Percentiles rank a stretch among this genome's conserved stretches.
Conservation (phyloP, 2,888 invertebrate genomes). For the Oxytorus armatus region DNA sequence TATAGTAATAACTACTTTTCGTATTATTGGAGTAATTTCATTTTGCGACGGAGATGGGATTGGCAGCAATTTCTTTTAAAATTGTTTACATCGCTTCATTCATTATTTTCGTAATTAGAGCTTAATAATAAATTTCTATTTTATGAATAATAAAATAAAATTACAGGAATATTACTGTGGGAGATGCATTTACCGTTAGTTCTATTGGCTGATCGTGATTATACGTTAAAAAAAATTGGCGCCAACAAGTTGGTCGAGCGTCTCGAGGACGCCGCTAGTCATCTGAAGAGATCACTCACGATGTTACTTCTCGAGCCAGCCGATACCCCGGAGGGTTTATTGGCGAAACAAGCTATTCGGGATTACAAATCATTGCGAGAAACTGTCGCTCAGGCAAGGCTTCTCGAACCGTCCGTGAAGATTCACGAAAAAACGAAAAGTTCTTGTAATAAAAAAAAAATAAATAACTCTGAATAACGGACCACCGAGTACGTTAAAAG, state of each 20-base stretch:
- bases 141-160: background rate
- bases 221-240: conserved; percentile 87
- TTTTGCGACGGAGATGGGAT: background rate
- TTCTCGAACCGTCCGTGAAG: conserved; percentile 52
- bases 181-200: conserved; percentile 90
- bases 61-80: background rate
- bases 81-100: background rate
- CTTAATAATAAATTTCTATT: background rate
- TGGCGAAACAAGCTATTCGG: conserved; percentile 89
- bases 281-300: conserved; percentile 87
- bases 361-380: conserved; percentile 87
- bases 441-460: conserved; percentile 19
- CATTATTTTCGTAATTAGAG: background rate
- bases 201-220: conserved; percentile 88
- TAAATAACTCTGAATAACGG: background rate
- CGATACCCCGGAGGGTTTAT: conserved; percentile 89
- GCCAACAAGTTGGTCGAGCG: conserved; percentile 86
- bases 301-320: conserved; percentile 90
- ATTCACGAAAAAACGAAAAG: conserved; percentile 23
- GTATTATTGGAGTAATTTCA: background rate
- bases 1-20: background rate
- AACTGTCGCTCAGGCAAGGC: conserved; percentile 82
- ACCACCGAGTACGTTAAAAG: too few relatives aligned
- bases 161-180: conserved; percentile 90
- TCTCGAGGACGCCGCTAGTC: conserved; percentile 86